Percentiles rank a stretch among this genome's conserved stretches.
These are phyloP conservation scores for Ophion obscuratus DNA, from an alignment of 2,888 invertebrate genomes.

Conservation along the genomic window DNA sequence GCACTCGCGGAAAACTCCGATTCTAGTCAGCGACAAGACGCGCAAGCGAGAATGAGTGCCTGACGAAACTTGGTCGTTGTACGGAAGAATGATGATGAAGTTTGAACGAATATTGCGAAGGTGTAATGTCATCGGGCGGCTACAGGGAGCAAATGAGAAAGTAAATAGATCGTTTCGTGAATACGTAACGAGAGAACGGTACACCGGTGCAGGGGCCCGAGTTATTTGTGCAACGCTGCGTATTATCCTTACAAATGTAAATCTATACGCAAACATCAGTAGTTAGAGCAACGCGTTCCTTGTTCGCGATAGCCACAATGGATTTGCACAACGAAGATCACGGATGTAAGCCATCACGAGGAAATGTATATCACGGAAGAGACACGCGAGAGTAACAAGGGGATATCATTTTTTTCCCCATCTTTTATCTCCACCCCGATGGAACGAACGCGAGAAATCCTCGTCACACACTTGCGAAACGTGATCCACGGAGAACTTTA, in stretches of 20 bases:
- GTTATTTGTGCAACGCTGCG: constrained; percentile 34
- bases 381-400: too few species aligned
- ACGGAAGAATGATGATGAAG: constrained; percentile 32
- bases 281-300: constrained; percentile 44
- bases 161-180: constrained; percentile 52
- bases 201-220: background rate
- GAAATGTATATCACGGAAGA: too few species aligned
- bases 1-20: constrained; percentile 41
- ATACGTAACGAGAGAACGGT: constrained; percentile 55
- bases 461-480: too few species aligned
- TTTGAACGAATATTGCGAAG: constrained; percentile 55
- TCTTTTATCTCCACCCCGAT: too few species aligned
- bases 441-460: too few species aligned
- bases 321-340: background rate
- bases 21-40: constrained; percentile 24
- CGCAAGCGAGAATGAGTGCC: background rate
- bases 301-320: background rate
- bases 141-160: constrained; percentile 26
- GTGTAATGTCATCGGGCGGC: constrained; percentile 25
- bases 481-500: too few species aligned
- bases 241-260: constrained; percentile 10
- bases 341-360: background rate
- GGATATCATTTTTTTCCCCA: too few species aligned
- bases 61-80: constrained; percentile 39
- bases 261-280: constrained; percentile 18